A percentile compares a stretch with the other conserved stretches of the same genome.
These are phyloP conservation scores for Theonella swinhoei DNA, from an alignment of 37 sponge, comb jelly and placozoan genomes.

Conservation along the genomic window DNA sequence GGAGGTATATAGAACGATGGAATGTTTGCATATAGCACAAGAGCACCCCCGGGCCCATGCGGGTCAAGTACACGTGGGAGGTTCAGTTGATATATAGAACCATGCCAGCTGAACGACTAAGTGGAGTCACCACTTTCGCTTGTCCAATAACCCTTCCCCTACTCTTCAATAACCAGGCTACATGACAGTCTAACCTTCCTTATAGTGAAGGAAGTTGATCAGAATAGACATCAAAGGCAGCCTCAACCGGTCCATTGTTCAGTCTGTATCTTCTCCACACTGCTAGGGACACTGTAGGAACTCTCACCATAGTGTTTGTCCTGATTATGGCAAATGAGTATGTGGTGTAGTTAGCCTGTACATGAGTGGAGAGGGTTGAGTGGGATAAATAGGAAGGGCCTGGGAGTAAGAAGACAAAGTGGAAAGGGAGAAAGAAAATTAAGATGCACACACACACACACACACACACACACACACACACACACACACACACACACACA, in stretches of 20 bases:
- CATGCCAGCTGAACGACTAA: too few species aligned
- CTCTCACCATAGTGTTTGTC: slow-evolving; percentile 82
- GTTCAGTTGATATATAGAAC: too few species aligned
- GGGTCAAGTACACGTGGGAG: too few species aligned
- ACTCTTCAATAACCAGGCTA: too few species aligned
- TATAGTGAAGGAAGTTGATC: slow-evolving; percentile 90
- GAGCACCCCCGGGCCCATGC: too few species aligned
- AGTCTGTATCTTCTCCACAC: slow-evolving; percentile 76
- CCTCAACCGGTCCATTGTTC: slow-evolving; percentile 99
- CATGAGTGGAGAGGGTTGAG: background rate
- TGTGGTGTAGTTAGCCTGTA: background rate
- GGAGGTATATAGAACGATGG: too few species aligned
- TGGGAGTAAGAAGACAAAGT: background rate
- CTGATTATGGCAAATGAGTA: background rate
- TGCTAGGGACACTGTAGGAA: slow-evolving; percentile 56
- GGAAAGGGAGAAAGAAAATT: background rate
- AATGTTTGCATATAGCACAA: too few species aligned
- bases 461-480: background rate
- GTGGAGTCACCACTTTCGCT: too few species aligned
- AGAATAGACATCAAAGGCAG: slow-evolving; percentile 84
- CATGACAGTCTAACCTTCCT: slow-evolving; percentile 62
- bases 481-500: background rate
- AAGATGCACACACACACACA: slow-evolving; percentile 27
- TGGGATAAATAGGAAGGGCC: background rate
- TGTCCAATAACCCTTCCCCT: too few species aligned